Base-by-base conservation (phyloP, 2,113 vertebrate genomes). In the Motacilla tschutschensis region DNA sequence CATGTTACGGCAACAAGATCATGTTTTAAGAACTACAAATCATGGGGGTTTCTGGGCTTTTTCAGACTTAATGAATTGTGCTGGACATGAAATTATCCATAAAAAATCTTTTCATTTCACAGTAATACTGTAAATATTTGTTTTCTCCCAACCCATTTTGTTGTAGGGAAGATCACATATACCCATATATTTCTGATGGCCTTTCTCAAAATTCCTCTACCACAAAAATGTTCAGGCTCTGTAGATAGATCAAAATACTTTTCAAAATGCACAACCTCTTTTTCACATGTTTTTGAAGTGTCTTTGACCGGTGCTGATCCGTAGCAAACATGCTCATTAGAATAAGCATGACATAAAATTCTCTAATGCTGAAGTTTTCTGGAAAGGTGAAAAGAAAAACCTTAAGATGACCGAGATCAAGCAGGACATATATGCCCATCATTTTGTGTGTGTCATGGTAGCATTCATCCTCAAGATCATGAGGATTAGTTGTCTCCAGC, bases 1-100 rank as follows among this genome's bases (percentile, higher is more conserved):
- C 85, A 41, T 92, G 87, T 92, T 93, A 91, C 85, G 83, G 79
- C 92, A 96, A 96, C 90, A 95, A 94, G 96, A 90, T 87, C 38
- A 60, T 54, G 86, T 86, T 90, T 88, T 76, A 75, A 83, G 66
- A 87, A 72, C 87, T 83, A 95, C 78, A 95, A 94, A 95, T 94
- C 79, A 85, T 64, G 48, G 83, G 89, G 62, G 71, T 93, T 94
- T 94, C 63, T 51, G 73, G 82, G 59, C 77, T 94, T 96, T 81
- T 94, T 93, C 83, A 78, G 80, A 70, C 62, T 93, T 93, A 51
- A 93, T 93, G 58, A 84, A 65, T 92, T 95, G 73, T 21, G 67
- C 76, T 81, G 84, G 92, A 83, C 89, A 91, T 90, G 92, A 92
- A 91, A 75, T 74, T 50, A 92, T 94, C 93, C 94, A 95, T 60